Conservation (phyloP, 2,888 invertebrate genomes). For the Pandemis cinnamomeana region DNA sequence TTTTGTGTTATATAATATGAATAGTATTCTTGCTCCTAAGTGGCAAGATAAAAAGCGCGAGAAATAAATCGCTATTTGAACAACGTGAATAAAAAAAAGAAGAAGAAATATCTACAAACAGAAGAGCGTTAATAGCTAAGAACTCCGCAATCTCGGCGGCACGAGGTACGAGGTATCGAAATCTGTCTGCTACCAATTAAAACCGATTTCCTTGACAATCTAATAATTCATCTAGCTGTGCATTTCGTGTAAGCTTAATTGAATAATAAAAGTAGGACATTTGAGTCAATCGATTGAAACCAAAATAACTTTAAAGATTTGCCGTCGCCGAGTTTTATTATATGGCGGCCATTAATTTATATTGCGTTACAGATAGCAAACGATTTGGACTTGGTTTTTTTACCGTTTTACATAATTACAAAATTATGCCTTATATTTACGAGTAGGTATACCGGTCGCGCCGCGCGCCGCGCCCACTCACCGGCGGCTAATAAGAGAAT, state of each 20-base stretch:
- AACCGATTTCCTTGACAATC: conserved; percentile 42
- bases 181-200: conserved; percentile 26
- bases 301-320: conserved; percentile 68
- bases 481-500: conserved; percentile 64
- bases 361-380: conserved; percentile 79
- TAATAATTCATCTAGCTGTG: conserved; percentile 41
- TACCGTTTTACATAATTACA: conserved; percentile 82
- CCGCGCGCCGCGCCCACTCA: conserved; percentile 69
- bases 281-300: conserved; percentile 69
- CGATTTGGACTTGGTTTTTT: conserved; percentile 74
- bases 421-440: conserved; percentile 78
- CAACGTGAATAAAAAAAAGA: neutral
- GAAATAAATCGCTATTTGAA: neutral
- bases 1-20: no score
- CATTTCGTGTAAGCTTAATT: conserved; percentile 62
- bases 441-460: conserved; percentile 61
- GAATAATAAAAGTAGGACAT: conserved; percentile 72
- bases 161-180: neutral
- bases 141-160: neutral
- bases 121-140: neutral
- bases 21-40: no score
- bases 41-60: no score
- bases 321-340: conserved; percentile 75
- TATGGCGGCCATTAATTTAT: conserved; percentile 74
- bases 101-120: neutral